Evolutionary conservation across 2,888 invertebrate species (phyloP).

Genomic region (Caenorhabditis panamensis): DNA sequence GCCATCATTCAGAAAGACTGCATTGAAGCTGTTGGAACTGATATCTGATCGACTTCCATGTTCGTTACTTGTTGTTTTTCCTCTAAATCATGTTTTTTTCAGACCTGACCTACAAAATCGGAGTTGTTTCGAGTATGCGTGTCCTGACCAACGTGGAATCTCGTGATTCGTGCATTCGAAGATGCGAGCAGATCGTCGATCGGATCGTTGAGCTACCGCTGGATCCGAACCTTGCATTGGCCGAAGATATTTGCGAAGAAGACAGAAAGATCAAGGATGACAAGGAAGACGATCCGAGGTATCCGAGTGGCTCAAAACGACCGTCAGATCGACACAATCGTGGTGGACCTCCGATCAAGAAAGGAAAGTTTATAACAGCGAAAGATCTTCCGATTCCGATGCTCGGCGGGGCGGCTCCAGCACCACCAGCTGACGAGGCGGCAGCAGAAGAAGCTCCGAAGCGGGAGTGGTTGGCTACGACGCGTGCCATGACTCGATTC

Average conservation of each 20-base stretch:
- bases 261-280: conserved; percentile 5
- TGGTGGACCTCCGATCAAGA: conserved; percentile 46
- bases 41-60: conserved; percentile 26
- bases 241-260: conserved; percentile 56
- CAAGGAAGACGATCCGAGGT: conserved; percentile 14
- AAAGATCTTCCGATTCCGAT: conserved; percentile 42
- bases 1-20: not conserved
- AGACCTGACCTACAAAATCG: conserved; percentile 37
- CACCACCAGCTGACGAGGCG: conserved; percentile 6
- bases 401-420: not conserved
- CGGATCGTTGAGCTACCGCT: conserved; percentile 38
- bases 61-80: not conserved
- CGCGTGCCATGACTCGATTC: conserved; percentile 43
- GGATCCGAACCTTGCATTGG: conserved; percentile 32
- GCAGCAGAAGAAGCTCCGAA: conserved; percentile 2
- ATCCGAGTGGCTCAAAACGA: conserved; percentile 26
- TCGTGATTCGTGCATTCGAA: conserved; percentile 44
- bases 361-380: conserved; percentile 33
- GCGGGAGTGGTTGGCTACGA: conserved; percentile 40
- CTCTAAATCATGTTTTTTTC: not conserved
- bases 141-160: conserved; percentile 40
- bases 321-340: not conserved
- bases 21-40: conserved; percentile 17
- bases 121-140: conserved; percentile 31
- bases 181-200: conserved; percentile 54